Conservation (phyloP, 2,113 vertebrate genomes). For the Loxodonta africana region DNA sequence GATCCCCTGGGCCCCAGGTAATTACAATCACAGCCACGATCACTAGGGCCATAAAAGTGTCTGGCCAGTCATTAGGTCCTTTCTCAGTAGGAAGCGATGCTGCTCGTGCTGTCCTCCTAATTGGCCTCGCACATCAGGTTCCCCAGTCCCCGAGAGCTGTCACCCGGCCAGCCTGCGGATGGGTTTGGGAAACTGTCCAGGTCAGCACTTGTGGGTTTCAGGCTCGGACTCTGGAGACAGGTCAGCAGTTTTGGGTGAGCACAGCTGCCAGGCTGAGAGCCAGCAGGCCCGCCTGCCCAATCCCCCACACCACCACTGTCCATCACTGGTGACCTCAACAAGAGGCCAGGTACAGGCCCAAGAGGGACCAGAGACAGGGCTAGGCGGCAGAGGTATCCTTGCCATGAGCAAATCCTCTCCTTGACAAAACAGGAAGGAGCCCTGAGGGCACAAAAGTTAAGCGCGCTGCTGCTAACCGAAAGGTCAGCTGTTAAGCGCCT, state of each 20-base stretch:
- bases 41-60: not conserved
- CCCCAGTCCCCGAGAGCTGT: conserved; percentile 70
- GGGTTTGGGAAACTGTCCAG: conserved; percentile 73
- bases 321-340: not conserved
- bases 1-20: not conserved
- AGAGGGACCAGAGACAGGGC: not conserved
- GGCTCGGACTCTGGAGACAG: conserved; percentile 64
- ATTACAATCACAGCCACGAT: not conserved
- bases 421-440: no score
- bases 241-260: conserved; percentile 81
- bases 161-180: conserved; percentile 69
- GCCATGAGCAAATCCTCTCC: no score
- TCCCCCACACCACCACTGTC: not conserved
- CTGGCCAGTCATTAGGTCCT: not conserved
- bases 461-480: no score
- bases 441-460: no score
- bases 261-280: conserved; percentile 73
- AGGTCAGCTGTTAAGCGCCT: no score
- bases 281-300: not conserved
- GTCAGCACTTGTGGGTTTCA: conserved; percentile 81
- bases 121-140: conserved; percentile 79
- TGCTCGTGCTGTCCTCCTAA: conserved; percentile 67
- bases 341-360: not conserved
- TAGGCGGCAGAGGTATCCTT: no score
- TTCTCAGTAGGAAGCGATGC: not conserved